These are phyloP conservation scores for Halocynthia aurantium DNA, from an alignment of 23 tunicate species.

Conservation along the genomic window DNA sequence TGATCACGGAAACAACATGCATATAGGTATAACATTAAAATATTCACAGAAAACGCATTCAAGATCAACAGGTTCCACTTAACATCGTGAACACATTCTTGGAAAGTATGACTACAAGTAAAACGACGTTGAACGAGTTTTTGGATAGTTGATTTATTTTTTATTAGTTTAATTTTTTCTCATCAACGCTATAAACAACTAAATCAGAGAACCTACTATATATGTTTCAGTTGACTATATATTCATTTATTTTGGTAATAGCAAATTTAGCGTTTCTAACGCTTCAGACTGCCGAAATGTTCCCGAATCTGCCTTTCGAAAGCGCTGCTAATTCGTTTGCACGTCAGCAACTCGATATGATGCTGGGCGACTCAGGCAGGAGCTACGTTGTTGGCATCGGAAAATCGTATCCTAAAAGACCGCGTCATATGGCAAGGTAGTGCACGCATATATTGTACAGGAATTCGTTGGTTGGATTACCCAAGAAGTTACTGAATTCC, in stretches of 20 bases:
- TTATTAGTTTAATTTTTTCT: background rate
- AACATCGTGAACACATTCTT: background rate
- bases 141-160: background rate
- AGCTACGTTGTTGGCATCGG: constrained; percentile 28
- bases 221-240: too few relatives aligned
- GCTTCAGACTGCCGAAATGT: background rate
- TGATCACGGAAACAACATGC: constrained; percentile 11
- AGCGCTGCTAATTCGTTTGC: constrained; percentile 6
- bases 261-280: constrained; percentile 21
- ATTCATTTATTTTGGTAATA: background rate
- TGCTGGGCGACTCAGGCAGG: constrained; percentile 9
- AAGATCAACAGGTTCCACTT: too few relatives aligned
- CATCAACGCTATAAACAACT: too few relatives aligned
- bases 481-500: too few relatives aligned
- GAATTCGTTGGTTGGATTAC: too few relatives aligned
- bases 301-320: background rate
- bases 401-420: constrained; percentile 8
- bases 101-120: background rate
- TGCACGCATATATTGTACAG: background rate
- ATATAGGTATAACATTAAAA: background rate
- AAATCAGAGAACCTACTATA: too few relatives aligned
- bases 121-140: background rate
- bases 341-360: constrained; percentile 6
- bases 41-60: background rate
- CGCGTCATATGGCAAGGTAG: constrained; percentile 32